These are phyloP conservation scores for Avahi laniger DNA, from an alignment of 2,797 vertebrate species.

Conservation along the genomic window DNA sequence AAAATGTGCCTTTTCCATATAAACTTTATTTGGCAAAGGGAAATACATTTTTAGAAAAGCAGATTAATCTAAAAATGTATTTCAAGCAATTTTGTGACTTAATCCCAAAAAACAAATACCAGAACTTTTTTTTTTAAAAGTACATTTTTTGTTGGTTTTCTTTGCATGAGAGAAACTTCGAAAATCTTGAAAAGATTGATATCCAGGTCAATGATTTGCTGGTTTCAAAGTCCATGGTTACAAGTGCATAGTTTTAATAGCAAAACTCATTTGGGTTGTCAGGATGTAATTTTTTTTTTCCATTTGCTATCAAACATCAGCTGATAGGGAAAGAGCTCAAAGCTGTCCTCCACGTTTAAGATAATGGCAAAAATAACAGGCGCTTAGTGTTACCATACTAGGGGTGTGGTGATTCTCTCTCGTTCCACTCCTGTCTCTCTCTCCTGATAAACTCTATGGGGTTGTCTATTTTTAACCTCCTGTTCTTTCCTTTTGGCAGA, in stretches of 20 bases:
- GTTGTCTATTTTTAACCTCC: constrained; percentile 92
- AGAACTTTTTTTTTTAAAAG: constrained; percentile 31
- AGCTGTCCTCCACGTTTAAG: constrained; percentile 76
- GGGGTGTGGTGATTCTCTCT: constrained; percentile 87
- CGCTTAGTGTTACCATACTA: constrained; percentile 85
- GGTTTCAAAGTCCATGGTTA: constrained; percentile 53
- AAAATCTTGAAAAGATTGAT: constrained; percentile 26
- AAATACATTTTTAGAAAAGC: constrained; percentile 42
- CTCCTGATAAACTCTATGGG: constrained; percentile 91
- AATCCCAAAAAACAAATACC: constrained; percentile 48
- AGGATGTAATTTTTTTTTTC: constrained; percentile 69
- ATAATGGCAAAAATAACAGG: constrained; percentile 82
- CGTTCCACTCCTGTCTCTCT: constrained; percentile 69
- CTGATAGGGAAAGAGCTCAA: constrained; percentile 68
- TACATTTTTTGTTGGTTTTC: background rate
- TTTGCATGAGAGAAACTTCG: constrained; percentile 5
- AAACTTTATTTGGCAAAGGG: constrained; percentile 31
- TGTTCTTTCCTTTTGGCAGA: constrained; percentile 88
- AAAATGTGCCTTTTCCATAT: constrained; percentile 16
- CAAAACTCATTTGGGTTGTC: constrained; percentile 55
- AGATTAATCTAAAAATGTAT: constrained; percentile 47
- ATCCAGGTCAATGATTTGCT: background rate
- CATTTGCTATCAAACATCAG: constrained; percentile 74
- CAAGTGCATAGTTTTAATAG: background rate
- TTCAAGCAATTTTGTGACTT: background rate